Percentiles rank a stretch among this genome's conserved stretches.
Conservation (phyloP, 2,113 vertebrate genomes). For the Xyrauchen texanus region DNA sequence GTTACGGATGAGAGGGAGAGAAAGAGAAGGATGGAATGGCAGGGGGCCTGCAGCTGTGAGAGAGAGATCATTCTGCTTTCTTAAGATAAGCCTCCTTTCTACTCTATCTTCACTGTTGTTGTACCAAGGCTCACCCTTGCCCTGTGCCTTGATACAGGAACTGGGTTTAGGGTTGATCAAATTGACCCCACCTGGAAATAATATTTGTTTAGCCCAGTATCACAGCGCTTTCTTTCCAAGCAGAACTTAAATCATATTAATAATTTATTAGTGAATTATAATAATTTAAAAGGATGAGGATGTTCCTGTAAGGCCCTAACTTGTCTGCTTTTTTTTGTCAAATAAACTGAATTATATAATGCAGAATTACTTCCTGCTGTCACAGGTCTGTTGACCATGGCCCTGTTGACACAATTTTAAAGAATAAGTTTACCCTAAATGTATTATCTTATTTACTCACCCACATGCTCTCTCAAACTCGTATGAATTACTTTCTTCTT, state of each 20-base stretch:
- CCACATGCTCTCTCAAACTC: no score
- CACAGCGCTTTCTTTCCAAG: conserved; percentile 27
- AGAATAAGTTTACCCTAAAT: no score
- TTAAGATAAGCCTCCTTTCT: conserved; percentile 71
- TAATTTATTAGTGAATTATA: neutral
- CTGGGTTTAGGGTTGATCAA: conserved; percentile 62
- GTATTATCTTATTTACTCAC: no score
- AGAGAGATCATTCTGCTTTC: conserved; percentile 73
- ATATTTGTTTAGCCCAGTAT: conserved; percentile 60
- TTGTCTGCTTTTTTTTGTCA: no score
- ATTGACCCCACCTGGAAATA: conserved; percentile 37
- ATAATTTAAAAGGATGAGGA: neutral
- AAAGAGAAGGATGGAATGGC: conserved; percentile 52
- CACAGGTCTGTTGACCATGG: no score
- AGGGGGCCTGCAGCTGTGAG: conserved; percentile 72
- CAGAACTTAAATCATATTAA: neutral
- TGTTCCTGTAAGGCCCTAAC: neutral
- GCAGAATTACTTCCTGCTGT: no score
- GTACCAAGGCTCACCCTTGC: conserved; percentile 64
- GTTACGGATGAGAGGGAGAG: conserved; percentile 22
- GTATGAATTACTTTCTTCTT: no score
- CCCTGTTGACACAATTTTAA: no score
- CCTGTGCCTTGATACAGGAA: conserved; percentile 66
- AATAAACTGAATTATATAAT: no score
- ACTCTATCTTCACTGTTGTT: conserved; percentile 43